Evolutionary conservation across 53 echinoderm and acorn worm species (phyloP), one percentile per base, ranked within the genome.

Genomic region (Temnopleurus reevesii): DNA sequence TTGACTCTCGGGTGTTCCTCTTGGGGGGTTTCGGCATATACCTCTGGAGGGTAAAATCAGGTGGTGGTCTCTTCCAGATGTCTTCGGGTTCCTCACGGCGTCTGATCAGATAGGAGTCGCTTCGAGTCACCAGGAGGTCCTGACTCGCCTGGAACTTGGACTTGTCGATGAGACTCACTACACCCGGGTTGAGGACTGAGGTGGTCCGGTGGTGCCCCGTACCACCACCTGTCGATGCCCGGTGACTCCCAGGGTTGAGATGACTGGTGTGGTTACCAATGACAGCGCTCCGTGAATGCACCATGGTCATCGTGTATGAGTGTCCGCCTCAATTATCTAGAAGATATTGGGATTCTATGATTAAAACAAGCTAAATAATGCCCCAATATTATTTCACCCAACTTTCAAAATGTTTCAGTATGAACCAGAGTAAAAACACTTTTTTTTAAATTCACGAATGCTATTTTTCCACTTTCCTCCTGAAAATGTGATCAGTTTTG

Each of bases 1-100:
- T 99, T 18, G 96, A 94, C 18, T 96, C 96, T 27, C 92, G 53
- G 12, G 94, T 90, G 89, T 99, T 99, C 46, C 99, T 71, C 23
- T 99, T 99, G 0, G 99, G 99, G 7, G 99, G 99, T 30, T 93
- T 94, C 8, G 99, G 94, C 33, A 94, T 85, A 53, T 95, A 99
- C 31, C 83, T 90, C 63, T 99, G 99, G 25, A 96, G 99, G 26
- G 96, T 84, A 35, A 99, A 99, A 54, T 99, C 96, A 2, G 99
- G 96, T 18, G 99, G 96, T 18, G 92, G 93, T 41, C 91, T 53
- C 30, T 90, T 91, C 99, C 99, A 99, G 49, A 99, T 92, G 49
- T 94, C 91, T 17, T 90, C 89, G 28, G 61, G 66, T 31, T 57
- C 25, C 30, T 46, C 59, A 31, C 89, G 82, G 46, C 89, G 91